A percentile compares a stretch with the other conserved stretches of the same genome.
Evolutionary conservation across 2,888 invertebrate genomes (phyloP).

Genomic region (Perithous albicinctus): DNA sequence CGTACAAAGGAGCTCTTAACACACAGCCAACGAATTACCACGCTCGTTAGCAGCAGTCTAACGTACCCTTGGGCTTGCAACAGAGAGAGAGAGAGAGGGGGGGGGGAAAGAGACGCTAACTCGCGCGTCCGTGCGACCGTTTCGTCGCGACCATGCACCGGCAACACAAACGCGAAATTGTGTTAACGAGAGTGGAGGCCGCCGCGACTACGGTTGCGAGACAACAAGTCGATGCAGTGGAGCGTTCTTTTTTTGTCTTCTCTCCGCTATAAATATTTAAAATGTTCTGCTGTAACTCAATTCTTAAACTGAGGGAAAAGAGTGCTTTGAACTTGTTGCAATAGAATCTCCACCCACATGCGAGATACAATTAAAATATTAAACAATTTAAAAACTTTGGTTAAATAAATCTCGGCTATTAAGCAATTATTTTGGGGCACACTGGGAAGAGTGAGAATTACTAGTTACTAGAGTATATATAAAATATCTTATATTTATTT

Average conservation of each 20-base stretch:
- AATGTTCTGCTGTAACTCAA: slow-evolving; percentile 26
- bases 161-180: slow-evolving; percentile 62
- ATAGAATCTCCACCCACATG: not conserved
- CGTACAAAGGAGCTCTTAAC: slow-evolving; percentile 67
- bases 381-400: not conserved
- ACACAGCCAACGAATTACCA: slow-evolving; percentile 68
- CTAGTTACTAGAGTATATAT: no score
- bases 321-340: not conserved
- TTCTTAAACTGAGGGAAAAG: slow-evolving; percentile 1
- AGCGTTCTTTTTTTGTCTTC: slow-evolving; percentile 10
- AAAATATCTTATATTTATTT: no score
- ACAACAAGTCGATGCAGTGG: slow-evolving; percentile 14
- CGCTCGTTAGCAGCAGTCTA: slow-evolving; percentile 69
- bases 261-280: slow-evolving; percentile 54
- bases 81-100: slow-evolving; percentile 9
- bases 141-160: slow-evolving; percentile 24
- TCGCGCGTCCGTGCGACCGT: slow-evolving; percentile 58
- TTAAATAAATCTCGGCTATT: no score
- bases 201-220: slow-evolving; percentile 31
- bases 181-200: slow-evolving; percentile 65
- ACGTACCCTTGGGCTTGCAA: slow-evolving; percentile 65
- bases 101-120: slow-evolving; percentile 57
- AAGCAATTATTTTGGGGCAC: no score
- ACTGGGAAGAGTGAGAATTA: no score
- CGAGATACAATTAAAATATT: slow-evolving; percentile 1